Conservation (phyloP, 2,797 vertebrate species). For the Limosa lapponica region DNA sequence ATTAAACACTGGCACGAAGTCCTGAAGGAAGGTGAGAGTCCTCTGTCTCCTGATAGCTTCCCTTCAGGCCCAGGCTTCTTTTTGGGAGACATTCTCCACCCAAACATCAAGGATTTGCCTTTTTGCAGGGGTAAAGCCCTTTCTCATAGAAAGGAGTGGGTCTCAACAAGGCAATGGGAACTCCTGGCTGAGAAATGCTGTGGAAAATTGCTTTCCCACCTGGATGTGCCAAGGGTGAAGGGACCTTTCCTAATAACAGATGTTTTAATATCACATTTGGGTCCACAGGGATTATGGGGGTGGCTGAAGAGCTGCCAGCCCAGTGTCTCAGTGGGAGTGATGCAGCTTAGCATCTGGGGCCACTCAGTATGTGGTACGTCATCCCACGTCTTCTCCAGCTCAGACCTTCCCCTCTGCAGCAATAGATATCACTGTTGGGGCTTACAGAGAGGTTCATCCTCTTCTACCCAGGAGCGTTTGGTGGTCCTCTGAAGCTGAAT, state of each 20-base stretch:
- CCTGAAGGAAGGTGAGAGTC: not conserved
- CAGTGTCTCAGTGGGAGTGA: not conserved
- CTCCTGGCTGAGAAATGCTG: not conserved
- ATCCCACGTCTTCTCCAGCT: not conserved
- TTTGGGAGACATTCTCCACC: not conserved
- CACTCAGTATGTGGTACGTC: not conserved
- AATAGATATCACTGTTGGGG: not conserved
- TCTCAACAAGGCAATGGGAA: not conserved
- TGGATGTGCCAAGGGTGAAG: not conserved
- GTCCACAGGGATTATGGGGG: not conserved
- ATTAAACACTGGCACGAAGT: not conserved
- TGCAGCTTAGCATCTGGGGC: not conserved
- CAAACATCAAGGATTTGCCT: not conserved
- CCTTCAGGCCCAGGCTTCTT: not conserved
- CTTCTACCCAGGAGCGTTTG: not conserved
- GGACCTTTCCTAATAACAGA: not conserved
- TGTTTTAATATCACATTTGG: not conserved
- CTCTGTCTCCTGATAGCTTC: not conserved
- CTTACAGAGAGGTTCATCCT: not conserved
- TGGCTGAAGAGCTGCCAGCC: not conserved
- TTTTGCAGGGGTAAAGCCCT: not conserved
- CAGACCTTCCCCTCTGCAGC: not conserved
- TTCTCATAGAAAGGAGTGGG: not conserved
- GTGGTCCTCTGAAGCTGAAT: not conserved
- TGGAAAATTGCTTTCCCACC: not conserved